Evolutionary conservation across 2,888 invertebrate genomes (phyloP).

Genomic region (Nymphalis c-album): DNA sequence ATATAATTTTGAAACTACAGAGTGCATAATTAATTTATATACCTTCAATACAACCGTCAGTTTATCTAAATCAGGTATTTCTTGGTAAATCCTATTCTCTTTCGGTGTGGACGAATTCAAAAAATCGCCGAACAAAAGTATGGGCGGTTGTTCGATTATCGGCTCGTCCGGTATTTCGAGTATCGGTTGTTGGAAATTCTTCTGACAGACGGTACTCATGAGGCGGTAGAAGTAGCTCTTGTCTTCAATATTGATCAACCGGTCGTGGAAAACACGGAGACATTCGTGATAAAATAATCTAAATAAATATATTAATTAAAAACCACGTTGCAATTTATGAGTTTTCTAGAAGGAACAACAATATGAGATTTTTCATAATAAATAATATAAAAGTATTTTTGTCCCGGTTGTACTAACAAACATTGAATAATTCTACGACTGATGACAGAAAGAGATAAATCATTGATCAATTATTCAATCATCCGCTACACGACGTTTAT

Average conservation of each 20-base stretch:
- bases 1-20: too few relatives aligned
- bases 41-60: slow-evolving; percentile 87
- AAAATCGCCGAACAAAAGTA: slow-evolving; percentile 93
- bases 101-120: slow-evolving; percentile 87
- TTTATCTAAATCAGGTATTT: slow-evolving; percentile 87
- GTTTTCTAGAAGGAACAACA: too few relatives aligned
- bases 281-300: slow-evolving; percentile 96
- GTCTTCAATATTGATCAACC: slow-evolving; percentile 90
- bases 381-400: too few relatives aligned
- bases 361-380: too few relatives aligned
- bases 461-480: too few relatives aligned
- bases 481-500: too few relatives aligned
- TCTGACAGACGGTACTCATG: slow-evolving; percentile 84
- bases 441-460: too few relatives aligned
- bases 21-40: too few relatives aligned
- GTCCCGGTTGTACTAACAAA: too few relatives aligned
- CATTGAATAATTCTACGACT: too few relatives aligned
- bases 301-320: slow-evolving; percentile 13
- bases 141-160: slow-evolving; percentile 83
- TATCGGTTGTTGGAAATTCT: slow-evolving; percentile 83
- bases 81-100: slow-evolving; percentile 90
- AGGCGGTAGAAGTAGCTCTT: slow-evolving; percentile 89
- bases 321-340: neutral
- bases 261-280: slow-evolving; percentile 94
- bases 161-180: slow-evolving; percentile 82